These are phyloP conservation scores for Brachionus rotundiformis DNA, from an alignment of 1,140 invertebrate species.

Conservation along the genomic window DNA sequence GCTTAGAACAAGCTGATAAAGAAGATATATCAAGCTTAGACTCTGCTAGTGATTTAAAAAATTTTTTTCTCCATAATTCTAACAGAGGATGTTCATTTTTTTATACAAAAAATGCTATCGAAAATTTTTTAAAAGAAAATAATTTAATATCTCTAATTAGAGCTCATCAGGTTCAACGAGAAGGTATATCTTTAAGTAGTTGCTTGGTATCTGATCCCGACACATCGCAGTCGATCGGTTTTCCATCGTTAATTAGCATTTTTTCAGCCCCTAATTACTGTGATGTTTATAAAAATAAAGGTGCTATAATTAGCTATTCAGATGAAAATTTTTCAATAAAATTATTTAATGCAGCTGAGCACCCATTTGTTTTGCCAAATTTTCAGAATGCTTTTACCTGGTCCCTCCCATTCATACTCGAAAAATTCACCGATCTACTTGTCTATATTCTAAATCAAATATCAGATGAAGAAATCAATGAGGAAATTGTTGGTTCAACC, in stretches of 20 bases:
- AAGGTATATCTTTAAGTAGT: slow-evolving; percentile 6
- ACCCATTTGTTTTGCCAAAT: slow-evolving; percentile 51
- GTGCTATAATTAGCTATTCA: slow-evolving; percentile 18
- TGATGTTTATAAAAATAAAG: slow-evolving; percentile 52
- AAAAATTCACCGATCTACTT: slow-evolving; percentile 30
- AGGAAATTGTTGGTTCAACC: background rate
- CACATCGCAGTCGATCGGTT: background rate
- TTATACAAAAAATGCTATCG: slow-evolving; percentile 68
- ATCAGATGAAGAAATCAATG: slow-evolving; percentile 24
- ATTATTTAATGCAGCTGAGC: background rate
- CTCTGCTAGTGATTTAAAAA: background rate
- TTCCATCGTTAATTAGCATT: slow-evolving; percentile 44
- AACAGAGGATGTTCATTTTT: slow-evolving; percentile 67
- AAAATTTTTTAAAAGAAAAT: slow-evolving; percentile 86
- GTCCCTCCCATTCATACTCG: slow-evolving; percentile 45
- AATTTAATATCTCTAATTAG: slow-evolving; percentile 92
- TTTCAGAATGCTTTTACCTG: slow-evolving; percentile 35
- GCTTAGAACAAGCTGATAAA: slow-evolving; percentile 45
- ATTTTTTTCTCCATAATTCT: slow-evolving; percentile 58
- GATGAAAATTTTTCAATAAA: background rate
- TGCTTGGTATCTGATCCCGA: background rate
- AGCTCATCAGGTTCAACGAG: slow-evolving; percentile 79
- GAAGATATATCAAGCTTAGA: slow-evolving; percentile 52
- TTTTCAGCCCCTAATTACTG: slow-evolving; percentile 52
- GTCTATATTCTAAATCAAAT: slow-evolving; percentile 7